These are phyloP conservation scores for Eumerus sabulonum DNA, from an alignment of 2,888 invertebrate genomes.

Conservation along the genomic window DNA sequence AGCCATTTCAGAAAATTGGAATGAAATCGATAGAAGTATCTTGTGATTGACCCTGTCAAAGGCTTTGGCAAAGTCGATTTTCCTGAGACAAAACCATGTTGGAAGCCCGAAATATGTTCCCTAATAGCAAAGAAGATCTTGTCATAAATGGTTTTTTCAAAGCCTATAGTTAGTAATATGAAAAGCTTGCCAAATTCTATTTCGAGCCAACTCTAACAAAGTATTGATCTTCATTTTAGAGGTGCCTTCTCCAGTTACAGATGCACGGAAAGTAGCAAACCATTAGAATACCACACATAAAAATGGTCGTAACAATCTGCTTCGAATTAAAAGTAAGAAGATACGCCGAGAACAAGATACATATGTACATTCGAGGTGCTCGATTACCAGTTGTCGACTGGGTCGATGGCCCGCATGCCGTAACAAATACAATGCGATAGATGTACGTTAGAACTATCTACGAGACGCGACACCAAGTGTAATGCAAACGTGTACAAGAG, in stretches of 20 bases:
- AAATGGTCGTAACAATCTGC: conserved; percentile 63
- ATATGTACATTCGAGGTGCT: conserved; percentile 6
- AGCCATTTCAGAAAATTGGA: no score
- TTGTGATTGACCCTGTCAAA: no score
- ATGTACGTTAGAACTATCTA: conserved; percentile 38
- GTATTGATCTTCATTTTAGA: conserved; percentile 1
- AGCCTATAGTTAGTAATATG: conserved; percentile 26
- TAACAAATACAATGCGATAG: conserved; percentile 15
- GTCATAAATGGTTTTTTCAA: no score
- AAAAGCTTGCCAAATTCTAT: conserved; percentile 39
- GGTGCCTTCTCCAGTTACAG: conserved; percentile 22
- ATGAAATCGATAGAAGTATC: no score
- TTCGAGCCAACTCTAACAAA: conserved; percentile 1
- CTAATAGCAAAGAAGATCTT: no score
- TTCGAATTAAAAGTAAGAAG: conserved; percentile 58
- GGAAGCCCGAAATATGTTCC: no score
- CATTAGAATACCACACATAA: conserved; percentile 63
- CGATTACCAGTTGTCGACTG: conserved; percentile 1
- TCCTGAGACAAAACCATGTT: no score
- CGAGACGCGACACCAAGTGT: conserved; percentile 14
- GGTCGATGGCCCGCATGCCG: conserved; percentile 56
- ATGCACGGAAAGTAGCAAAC: conserved; percentile 20
- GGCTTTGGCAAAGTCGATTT: no score
- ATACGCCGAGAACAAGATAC: conserved; percentile 50
- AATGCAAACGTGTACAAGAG: not conserved